A percentile compares a stretch with the other conserved stretches of the same genome.
These are phyloP conservation scores for Esperia sulphurella DNA, from an alignment of 2,888 invertebrate species.

Conservation along the genomic window DNA sequence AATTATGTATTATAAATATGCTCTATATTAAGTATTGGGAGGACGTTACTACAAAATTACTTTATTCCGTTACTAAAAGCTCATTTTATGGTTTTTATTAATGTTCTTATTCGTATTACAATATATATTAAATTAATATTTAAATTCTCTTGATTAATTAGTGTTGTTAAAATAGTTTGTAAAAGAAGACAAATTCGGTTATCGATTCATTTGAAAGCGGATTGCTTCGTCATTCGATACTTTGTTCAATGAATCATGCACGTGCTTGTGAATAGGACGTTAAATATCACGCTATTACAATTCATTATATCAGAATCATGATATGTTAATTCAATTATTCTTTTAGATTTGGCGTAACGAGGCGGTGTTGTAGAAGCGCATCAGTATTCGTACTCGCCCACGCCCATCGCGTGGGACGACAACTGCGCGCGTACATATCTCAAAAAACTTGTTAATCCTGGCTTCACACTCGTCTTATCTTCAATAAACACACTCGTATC, in stretches of 20 bases:
- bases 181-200: background rate
- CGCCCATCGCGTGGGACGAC: conserved; percentile 39
- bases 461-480: conserved; percentile 40
- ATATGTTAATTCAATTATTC: conserved; percentile 43
- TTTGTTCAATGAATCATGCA: conserved; percentile 30
- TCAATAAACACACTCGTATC: conserved; percentile 30
- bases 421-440: conserved; percentile 33
- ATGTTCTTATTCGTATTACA: background rate
- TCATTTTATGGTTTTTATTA: background rate
- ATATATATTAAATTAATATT: background rate
- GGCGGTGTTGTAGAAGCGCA: conserved; percentile 37
- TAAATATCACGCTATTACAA: conserved; percentile 25
- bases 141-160: background rate
- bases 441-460: conserved; percentile 45
- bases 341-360: conserved; percentile 44
- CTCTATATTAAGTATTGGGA: too few species aligned
- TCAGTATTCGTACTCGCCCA: conserved; percentile 56
- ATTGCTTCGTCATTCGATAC: conserved; percentile 26
- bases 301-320: conserved; percentile 24
- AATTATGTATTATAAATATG: too few species aligned
- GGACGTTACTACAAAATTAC: too few species aligned
- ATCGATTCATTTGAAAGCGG: conserved; percentile 15
- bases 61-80: too few species aligned
- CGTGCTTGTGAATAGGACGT: conserved; percentile 17
- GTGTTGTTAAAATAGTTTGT: background rate